Base-by-base conservation (phyloP, 1,140 invertebrate genomes). In the Bombus sylvicola region DNA sequence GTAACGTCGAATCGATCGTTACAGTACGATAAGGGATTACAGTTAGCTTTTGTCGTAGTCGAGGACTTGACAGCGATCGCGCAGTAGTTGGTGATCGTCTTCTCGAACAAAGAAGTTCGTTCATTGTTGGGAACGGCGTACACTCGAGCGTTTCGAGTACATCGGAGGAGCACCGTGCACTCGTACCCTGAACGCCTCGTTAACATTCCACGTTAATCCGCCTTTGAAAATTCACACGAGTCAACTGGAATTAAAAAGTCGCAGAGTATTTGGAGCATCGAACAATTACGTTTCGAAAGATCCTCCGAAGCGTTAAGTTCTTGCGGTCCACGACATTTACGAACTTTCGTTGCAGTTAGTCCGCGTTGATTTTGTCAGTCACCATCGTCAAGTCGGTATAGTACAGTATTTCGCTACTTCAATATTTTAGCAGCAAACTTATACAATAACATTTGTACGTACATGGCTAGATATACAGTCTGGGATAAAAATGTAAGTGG, bases 21-120 rank as follows among this genome's bases (percentile, higher is more conserved):
- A 79, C 37, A 66, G n/a, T 41, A 18, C 66, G 78, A 87, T 81
- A 74, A 81, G 28, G 53, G 66, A 89, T 88, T 81, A 88, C 66
- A 85, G 81, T 62, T 59, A 47, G 41, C 73, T 81, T 85, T 81
- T 85, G 81, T 84, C 37, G 18, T 72, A n/a, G 66, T 8, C 31
- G 10, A 22, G 31, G 37, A 81, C 31, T 83, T 10, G 47, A 28
- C 43, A 31, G 64, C 37, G 53, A 47, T 43, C 59, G 57, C 41
- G 59, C 34, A 37, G 18, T 64, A 28, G 57, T 59, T 59, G 43
- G 68, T 28, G 39, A 31, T 85, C 28, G 15, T 85, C 34, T 75
- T 28, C 43, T n/a, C 34, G 69, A 68, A 85, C 84, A 75, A 85
- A 81, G 84, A 81, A 69, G 73, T 57, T 85, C 47, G 37, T 78